These are phyloP conservation scores for Oncorhynchus gorbuscha DNA, from an alignment of 2,113 vertebrate species.

Conservation along the genomic window DNA sequence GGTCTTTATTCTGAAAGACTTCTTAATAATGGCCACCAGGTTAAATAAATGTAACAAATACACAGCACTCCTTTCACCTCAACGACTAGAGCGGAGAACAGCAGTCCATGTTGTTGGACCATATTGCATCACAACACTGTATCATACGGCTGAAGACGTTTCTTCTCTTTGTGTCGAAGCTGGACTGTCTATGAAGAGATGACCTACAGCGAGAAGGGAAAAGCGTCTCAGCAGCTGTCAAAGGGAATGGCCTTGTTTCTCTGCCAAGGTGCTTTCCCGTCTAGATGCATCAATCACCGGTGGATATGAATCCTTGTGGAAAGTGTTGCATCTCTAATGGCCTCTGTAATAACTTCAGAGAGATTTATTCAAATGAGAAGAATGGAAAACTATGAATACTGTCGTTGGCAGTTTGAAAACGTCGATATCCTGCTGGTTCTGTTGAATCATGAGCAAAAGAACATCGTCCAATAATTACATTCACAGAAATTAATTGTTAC, in stretches of 20 bases:
- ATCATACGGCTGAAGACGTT: no score
- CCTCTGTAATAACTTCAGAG: constrained; percentile 21
- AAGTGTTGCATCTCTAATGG: constrained; percentile 11
- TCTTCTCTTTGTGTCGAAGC: no score
- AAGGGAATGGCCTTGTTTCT: not conserved
- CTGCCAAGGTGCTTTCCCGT: constrained; percentile 24
- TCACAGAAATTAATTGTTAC: no score
- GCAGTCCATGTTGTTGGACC: no score
- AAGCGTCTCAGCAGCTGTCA: not conserved
- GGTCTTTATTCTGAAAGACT: no score
- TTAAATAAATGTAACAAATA: no score
- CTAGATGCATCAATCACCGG: constrained; percentile 19
- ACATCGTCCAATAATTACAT: not conserved
- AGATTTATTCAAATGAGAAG: constrained; percentile 20
- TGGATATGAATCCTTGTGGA: constrained; percentile 15
- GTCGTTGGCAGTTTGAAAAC: constrained; percentile 24
- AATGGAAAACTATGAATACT: constrained; percentile 24
- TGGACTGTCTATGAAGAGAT: no score
- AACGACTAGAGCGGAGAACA: no score
- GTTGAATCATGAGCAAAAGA: constrained; percentile 14
- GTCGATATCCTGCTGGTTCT: constrained; percentile 4
- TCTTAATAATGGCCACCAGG: no score
- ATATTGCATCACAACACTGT: no score
- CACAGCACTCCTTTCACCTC: no score
- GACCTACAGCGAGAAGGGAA: not conserved